Base-by-base conservation (phyloP, 2,797 vertebrate species). In the Myotis findleyi region DNA sequence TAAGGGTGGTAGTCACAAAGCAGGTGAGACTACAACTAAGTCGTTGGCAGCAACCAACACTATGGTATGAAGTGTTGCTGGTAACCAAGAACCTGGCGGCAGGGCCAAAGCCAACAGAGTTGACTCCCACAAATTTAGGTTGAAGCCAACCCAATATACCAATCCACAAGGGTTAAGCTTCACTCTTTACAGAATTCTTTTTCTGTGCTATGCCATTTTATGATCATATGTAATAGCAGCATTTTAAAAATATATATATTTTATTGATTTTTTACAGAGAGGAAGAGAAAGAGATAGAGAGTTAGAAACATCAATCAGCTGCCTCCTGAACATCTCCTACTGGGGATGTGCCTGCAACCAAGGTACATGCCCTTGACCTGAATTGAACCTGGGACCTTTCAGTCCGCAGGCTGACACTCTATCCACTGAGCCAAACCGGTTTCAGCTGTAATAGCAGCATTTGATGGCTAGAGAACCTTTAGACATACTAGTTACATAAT, bases 381-480 rank as follows among this genome's bases (percentile, higher is more conserved):
- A 38, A 38, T 38, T 6, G 38, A 38, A 38, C 38, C 38, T 38
- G 38, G 38, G 38, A 38, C 38, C 6, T 6, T 38, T 38, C 38
- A 38, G 38, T 38, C 5, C 38, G 6, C 38, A 38, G 38, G 38
- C 38, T 38, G 38, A 38, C 6, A 6, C 38, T 38, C 38, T 38
- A 38, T 6, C 38, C 38, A 38, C 38, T 38, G 38, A 38, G 6
- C 38, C 38, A 38, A 38, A 38, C 38, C 6, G 38, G 38, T 38
- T 38, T 38, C 38, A 38, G 38, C 38, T 47, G 12, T 59, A 89
- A 62, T 23, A 92, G 21, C 14, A 68, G 38, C 14, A 57, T 84
- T 89, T 87, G 75, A 76, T 91, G 71, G 6, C 62, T 97, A 27
- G 87, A 89, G 49, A 95, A 94, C 4, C 8, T 76, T 89, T 77